Evolutionary conservation across 2,888 invertebrate species (phyloP), one percentile per base, ranked within the genome.

Genomic region (Melipona bicolor): DNA sequence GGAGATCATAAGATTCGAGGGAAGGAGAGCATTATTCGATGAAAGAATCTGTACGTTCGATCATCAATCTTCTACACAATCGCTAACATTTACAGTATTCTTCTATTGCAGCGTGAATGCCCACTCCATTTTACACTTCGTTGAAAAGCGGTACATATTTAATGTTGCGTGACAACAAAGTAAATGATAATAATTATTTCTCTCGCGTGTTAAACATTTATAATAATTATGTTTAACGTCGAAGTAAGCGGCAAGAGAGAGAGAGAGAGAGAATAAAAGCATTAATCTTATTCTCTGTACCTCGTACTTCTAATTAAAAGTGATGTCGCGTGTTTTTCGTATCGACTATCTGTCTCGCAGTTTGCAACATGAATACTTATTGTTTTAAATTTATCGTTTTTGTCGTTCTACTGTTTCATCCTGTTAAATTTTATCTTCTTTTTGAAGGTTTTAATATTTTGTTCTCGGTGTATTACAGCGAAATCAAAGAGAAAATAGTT

Each of bases 1-100:
- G 80, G 77, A 71, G 43, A 65, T 36, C 50, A 70, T 70, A 76
- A 69, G 76, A 70, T 80, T 56, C 70, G 70, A 64, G 49, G 65
- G 76, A 76, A 59, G 62, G 61, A 69, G 56, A 76, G 70, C 71
- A 78, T 78, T 78, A 62, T 71, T 71, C 24, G 56, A 67, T 43
- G 71, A 81, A 77, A 64, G 71, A 77, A 71, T 71, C 50, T 49
- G 61, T 77, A 77, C 56, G 71, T 50, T 61, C 27, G 59, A 59
- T 56, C 77, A 77, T 77, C 81, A 81, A 80, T 80, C 80, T 80
- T 65, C 69, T 64, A 50, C 50, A 76, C 70, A 80, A 80, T 80
- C 59, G 59, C 70, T 27, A 50, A 64, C 56, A 32, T 21, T 54
- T 52, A 32, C 52, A 36, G 68, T 11, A 69, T 69, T 69, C 27